phyloP scores from a whole-genome alignment of 2,797 vertebrate species.

The Threskiornis aethiopicus region DNA sequence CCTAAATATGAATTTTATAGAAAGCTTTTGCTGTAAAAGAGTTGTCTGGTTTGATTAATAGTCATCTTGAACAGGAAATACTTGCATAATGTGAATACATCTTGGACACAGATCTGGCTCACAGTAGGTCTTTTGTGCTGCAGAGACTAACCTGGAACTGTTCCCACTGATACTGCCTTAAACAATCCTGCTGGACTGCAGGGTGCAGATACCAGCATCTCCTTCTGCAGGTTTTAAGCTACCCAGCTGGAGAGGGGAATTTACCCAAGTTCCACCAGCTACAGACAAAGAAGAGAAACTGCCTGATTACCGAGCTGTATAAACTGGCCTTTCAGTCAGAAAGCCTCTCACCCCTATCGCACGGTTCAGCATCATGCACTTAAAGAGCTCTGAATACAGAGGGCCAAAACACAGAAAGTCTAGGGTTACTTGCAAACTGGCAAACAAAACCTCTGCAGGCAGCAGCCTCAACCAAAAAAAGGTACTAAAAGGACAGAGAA shows the following conservation, averaged over 20 bases:
- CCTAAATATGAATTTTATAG: constrained; percentile 52
- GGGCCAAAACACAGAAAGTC: neutral
- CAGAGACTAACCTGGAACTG: neutral
- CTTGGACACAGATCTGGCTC: constrained; percentile 35
- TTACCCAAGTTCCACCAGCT: neutral
- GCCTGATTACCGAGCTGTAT: accelerated
- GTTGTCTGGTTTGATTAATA: constrained; percentile 43
- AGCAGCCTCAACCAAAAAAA: neutral
- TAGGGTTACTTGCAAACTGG: neutral
- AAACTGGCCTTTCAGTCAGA: neutral
- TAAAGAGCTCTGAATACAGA: neutral
- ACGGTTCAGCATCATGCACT: neutral
- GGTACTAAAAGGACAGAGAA: neutral
- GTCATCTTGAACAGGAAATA: constrained; percentile 37
- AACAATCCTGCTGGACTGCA: neutral
- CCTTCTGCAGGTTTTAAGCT: neutral
- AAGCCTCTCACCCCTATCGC: neutral
- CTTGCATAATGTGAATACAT: constrained; percentile 25
- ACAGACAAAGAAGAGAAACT: neutral
- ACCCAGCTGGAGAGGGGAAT: neutral
- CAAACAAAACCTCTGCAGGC: neutral
- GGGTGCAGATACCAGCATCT: neutral
- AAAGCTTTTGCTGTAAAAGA: constrained; percentile 22
- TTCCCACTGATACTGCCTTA: neutral
- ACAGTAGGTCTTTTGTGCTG: constrained; percentile 41